These are phyloP conservation scores for Apodemia duryi DNA, from an alignment of 2,888 invertebrate species.

Conservation along the genomic window DNA sequence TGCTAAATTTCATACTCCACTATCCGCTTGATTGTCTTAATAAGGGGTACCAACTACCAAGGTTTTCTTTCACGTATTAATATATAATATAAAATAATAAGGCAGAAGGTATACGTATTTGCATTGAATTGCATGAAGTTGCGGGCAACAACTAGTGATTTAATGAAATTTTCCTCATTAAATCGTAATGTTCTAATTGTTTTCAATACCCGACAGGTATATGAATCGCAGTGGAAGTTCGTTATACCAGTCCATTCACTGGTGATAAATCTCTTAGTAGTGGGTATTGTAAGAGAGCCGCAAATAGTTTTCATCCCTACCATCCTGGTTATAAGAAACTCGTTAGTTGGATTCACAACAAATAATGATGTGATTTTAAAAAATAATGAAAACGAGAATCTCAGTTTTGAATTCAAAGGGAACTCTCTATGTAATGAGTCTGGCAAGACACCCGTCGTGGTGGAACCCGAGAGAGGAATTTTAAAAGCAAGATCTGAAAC, in stretches of 20 bases:
- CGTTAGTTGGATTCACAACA: slow-evolving; percentile 78
- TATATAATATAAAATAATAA: too few relatives aligned
- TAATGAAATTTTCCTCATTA: too few relatives aligned
- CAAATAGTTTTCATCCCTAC: slow-evolving; percentile 79
- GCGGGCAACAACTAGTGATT: too few relatives aligned
- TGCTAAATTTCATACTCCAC: too few relatives aligned
- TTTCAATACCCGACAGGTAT: slow-evolving; percentile 45
- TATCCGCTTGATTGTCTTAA: too few relatives aligned
- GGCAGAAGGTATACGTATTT: too few relatives aligned
- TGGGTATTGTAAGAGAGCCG: slow-evolving; percentile 82
- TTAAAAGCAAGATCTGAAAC: slow-evolving; percentile 67
- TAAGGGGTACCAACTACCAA: too few relatives aligned
- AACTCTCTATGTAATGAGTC: slow-evolving; percentile 77
- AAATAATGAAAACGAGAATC: slow-evolving; percentile 74
- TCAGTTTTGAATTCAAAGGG: slow-evolving; percentile 75
- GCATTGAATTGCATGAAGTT: too few relatives aligned
- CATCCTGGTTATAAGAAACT: slow-evolving; percentile 80
- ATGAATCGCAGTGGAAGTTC: slow-evolving; percentile 84
- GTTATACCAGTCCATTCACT: slow-evolving; percentile 78
- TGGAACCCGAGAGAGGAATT: slow-evolving; percentile 72
- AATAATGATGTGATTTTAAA: slow-evolving; percentile 61
- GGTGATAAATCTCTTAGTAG: slow-evolving; percentile 78
- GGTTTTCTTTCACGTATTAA: too few relatives aligned
- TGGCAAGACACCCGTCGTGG: slow-evolving; percentile 67
- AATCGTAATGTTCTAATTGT: too few relatives aligned